Evolutionary conservation across 2,797 vertebrate species (phyloP).

Genomic region (Urocyon cinereoargenteus): DNA sequence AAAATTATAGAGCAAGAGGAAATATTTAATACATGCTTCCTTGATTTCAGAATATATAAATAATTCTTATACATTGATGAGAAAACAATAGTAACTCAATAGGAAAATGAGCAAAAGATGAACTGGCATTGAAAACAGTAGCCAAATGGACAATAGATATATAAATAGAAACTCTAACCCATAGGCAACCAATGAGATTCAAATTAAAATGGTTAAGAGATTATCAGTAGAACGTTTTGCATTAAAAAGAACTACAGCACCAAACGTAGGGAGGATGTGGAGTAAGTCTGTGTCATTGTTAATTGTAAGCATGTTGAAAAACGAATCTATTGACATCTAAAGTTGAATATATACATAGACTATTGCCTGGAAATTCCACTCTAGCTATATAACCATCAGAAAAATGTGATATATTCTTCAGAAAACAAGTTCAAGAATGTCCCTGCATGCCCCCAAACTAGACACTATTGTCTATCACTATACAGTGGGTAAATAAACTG

Average conservation of each 20-base stretch:
- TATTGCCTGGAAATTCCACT: neutral
- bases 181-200: neutral
- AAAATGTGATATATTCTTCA: neutral
- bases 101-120: neutral
- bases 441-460: neutral
- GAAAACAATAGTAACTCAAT: neutral
- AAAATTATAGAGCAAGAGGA: conserved; percentile 23
- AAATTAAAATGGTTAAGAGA: neutral
- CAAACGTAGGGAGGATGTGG: neutral
- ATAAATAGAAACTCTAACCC: neutral
- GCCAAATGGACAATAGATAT: neutral
- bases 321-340: neutral
- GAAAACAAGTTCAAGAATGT: neutral
- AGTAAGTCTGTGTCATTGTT: neutral
- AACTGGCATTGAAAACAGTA: neutral
- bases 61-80: neutral
- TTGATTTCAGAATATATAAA: neutral
- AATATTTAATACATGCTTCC: neutral
- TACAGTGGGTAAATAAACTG: neutral
- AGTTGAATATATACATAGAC: neutral
- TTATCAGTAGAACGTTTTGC: neutral
- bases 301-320: neutral
- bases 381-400: neutral
- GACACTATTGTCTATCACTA: neutral
- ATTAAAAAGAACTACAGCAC: neutral